These are phyloP conservation scores for Drosophila pandora DNA, from an alignment of 1,140 invertebrate genomes.

Conservation along the genomic window DNA sequence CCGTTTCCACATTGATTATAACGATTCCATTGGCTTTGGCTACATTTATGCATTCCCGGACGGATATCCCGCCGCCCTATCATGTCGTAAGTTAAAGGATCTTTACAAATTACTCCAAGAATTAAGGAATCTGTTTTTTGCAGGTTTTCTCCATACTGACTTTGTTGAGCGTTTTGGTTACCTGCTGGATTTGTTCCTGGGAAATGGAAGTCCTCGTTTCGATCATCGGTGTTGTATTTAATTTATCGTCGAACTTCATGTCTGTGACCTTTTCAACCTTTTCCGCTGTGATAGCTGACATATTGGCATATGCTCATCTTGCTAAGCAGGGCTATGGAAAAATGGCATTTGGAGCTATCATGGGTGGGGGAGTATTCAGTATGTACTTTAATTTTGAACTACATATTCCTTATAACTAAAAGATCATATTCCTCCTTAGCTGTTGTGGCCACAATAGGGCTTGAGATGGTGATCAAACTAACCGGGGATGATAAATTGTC, in stretches of 20 bases:
- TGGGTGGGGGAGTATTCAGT: conserved; percentile 56
- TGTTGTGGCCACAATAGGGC: conserved; percentile 20
- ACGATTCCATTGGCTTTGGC: conserved; percentile 41
- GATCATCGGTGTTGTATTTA: conserved; percentile 40
- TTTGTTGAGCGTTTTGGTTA: conserved; percentile 11
- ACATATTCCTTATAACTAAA: too few species aligned
- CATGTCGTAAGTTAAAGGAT: conserved; percentile 33
- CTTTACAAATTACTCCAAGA: background rate
- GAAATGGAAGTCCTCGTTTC: conserved; percentile 52
- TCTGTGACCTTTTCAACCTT: conserved; percentile 38
- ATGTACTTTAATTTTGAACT: conserved; percentile 3
- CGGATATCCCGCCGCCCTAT: conserved; percentile 55
- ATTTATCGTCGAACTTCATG: conserved; percentile 30
- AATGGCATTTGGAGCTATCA: conserved; percentile 57
- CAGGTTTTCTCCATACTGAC: background rate
- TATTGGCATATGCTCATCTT: conserved; percentile 37
- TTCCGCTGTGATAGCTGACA: conserved; percentile 27
- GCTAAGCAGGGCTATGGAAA: conserved; percentile 58
- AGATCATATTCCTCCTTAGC: conserved; percentile 20
- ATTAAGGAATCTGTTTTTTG: background rate
- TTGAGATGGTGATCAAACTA: conserved; percentile 3
- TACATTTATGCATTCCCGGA: conserved; percentile 41
- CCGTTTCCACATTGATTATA: conserved; percentile 25
- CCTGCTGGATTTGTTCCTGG: conserved; percentile 30
- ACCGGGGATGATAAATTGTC: background rate